Percentiles rank a stretch among this genome's conserved stretches.
Conservation (phyloP, 2,888 invertebrate species). For the Brachylomia viminalis region DNA sequence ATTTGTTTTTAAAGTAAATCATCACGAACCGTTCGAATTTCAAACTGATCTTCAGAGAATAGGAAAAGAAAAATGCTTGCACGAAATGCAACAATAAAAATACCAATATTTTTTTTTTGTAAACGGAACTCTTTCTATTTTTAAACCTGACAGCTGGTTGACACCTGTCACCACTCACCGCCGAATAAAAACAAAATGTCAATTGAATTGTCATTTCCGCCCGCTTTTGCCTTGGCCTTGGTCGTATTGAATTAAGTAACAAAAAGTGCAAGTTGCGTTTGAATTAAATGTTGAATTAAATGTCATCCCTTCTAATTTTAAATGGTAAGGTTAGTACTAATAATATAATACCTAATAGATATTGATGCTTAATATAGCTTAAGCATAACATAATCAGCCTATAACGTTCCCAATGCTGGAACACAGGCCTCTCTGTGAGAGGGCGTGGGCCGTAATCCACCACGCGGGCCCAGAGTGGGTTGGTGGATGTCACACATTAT, state of each 20-base stretch:
- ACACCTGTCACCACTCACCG: constrained; percentile 33
- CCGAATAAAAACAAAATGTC: constrained; percentile 48
- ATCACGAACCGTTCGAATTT: not conserved
- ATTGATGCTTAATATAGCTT: not conserved
- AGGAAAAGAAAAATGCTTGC: not conserved
- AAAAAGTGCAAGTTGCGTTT: constrained; percentile 39
- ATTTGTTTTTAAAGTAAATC: constrained; percentile 1
- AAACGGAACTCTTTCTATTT: constrained; percentile 33
- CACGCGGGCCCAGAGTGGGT: no score
- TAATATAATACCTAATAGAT: not conserved
- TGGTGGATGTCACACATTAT: no score
- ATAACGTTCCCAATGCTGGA: no score
- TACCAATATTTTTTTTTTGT: not conserved
- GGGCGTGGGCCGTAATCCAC: no score
- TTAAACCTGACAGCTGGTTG: constrained; percentile 21
- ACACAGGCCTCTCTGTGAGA: no score
- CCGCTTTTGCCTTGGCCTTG: constrained; percentile 39
- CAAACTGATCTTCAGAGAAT: not conserved
- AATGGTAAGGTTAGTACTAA: constrained; percentile 40
- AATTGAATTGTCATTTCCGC: constrained; percentile 56
- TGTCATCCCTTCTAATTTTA: constrained; percentile 52
- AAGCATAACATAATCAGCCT: no score
- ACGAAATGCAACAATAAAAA: not conserved
- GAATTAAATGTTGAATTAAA: constrained; percentile 16
- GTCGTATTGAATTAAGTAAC: constrained; percentile 25